Percentiles rank a stretch among this genome's conserved stretches.
Evolutionary conservation across 1,140 invertebrate genomes (phyloP).

Genomic region (Seison nebaliae): DNA sequence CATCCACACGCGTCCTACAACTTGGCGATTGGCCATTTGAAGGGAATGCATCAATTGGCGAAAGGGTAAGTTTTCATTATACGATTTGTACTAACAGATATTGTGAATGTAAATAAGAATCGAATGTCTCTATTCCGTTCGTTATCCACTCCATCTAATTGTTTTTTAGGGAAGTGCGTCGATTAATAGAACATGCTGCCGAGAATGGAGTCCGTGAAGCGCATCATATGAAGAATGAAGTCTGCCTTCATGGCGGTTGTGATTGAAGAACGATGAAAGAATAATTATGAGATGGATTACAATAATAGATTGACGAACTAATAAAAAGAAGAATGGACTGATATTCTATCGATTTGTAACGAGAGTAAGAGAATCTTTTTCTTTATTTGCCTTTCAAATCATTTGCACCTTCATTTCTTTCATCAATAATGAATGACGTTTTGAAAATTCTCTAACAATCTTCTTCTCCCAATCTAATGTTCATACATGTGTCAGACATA

Average conservation of each 20-base stretch:
- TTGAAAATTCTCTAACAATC: too few relatives aligned
- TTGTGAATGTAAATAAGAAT: background rate
- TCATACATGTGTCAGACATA: too few relatives aligned
- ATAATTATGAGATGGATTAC: constrained; percentile 80
- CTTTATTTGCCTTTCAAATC: too few relatives aligned
- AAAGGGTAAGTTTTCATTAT: constrained; percentile 20
- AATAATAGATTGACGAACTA: background rate
- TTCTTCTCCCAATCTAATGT: too few relatives aligned
- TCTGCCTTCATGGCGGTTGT: constrained; percentile 21
- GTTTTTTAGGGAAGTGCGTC: constrained; percentile 21
- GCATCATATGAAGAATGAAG: constrained; percentile 20
- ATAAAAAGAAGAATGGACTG: too few relatives aligned
- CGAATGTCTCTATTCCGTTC: background rate
- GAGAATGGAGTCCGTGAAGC: constrained; percentile 24
- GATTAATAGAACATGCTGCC: constrained; percentile 24
- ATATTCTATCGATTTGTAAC: too few relatives aligned
- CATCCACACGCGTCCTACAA: constrained; percentile 35
- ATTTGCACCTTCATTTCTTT: too few relatives aligned
- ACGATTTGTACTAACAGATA: background rate
- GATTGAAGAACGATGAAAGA: constrained; percentile 3
- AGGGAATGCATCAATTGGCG: constrained; percentile 26
- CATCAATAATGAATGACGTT: too few relatives aligned
- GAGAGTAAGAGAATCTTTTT: too few relatives aligned
- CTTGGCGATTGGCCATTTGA: constrained; percentile 33
- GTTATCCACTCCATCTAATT: background rate